phyloP scores from a whole-genome alignment of 1,140 invertebrate genomes.

The Lerema accius region DNA sequence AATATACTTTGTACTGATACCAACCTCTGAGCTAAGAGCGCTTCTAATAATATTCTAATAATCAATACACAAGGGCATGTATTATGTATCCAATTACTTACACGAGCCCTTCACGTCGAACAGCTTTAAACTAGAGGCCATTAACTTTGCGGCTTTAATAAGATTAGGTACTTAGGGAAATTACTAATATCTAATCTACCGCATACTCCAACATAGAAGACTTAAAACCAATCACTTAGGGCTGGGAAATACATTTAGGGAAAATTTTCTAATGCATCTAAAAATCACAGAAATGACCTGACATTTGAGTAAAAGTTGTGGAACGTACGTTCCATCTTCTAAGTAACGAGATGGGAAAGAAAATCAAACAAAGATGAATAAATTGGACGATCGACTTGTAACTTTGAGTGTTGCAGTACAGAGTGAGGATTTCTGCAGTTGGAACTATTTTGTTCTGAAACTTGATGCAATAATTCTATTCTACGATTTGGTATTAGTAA shows the following conservation, averaged over 20 bases:
- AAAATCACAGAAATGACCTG: conserved; percentile 17
- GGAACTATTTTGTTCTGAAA: too few relatives aligned
- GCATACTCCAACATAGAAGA: not conserved
- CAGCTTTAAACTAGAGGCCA: not conserved
- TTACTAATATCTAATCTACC: not conserved
- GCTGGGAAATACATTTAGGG: conserved; percentile 8
- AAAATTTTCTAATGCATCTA: conserved; percentile 15
- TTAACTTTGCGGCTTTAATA: conserved; percentile 2
- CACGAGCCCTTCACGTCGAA: not conserved
- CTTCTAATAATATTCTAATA: too few relatives aligned
- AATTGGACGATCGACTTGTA: conserved; percentile 28
- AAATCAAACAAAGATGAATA: conserved; percentile 34
- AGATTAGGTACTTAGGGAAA: not conserved
- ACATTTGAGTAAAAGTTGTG: conserved; percentile 5
- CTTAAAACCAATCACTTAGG: conserved; percentile 22
- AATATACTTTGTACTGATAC: too few relatives aligned
- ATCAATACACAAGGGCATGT: too few relatives aligned
- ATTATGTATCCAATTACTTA: not conserved
- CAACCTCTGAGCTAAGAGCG: too few relatives aligned
- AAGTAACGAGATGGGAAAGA: conserved; percentile 28
- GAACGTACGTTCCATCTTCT: conserved; percentile 19
- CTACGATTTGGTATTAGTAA: too few relatives aligned
- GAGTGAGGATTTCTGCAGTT: too few relatives aligned
- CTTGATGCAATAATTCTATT: too few relatives aligned
- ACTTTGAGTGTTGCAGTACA: conserved; percentile 26